These are phyloP conservation scores for Dascyllus trimaculatus DNA, from an alignment of 2,113 vertebrate species.

Conservation along the genomic window DNA sequence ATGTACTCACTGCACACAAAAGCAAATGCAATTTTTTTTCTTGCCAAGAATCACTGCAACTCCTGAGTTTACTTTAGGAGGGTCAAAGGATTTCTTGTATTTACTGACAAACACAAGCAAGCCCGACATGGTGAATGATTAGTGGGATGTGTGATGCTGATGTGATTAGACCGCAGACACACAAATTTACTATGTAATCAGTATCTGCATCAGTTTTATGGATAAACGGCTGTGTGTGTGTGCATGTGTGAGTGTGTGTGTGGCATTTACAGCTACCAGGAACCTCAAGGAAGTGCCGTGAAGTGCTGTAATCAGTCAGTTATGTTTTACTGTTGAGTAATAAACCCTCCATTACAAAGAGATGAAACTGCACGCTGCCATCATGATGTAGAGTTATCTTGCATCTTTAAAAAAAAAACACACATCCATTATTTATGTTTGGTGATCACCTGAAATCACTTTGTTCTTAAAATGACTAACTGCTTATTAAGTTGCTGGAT, in stretches of 20 bases:
- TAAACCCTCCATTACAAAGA: too few species aligned
- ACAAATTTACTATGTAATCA: too few species aligned
- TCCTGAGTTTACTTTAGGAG: background rate
- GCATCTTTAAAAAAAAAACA: too few species aligned
- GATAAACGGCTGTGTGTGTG: background rate
- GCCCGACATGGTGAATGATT: background rate
- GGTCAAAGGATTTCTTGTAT: background rate
- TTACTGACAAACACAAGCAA: constrained; percentile 41
- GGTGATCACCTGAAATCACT: too few species aligned
- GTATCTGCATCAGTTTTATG: background rate
- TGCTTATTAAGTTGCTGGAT: too few species aligned
- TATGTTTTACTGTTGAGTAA: too few species aligned
- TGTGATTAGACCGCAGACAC: background rate
- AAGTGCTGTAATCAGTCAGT: too few species aligned
- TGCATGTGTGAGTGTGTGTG: background rate
- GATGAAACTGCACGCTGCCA: too few species aligned
- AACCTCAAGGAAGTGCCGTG: background rate
- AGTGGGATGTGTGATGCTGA: background rate
- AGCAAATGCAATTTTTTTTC: background rate
- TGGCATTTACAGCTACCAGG: background rate
- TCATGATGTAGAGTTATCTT: too few species aligned
- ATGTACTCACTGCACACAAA: too few species aligned
- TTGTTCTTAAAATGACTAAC: too few species aligned
- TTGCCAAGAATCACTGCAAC: background rate
- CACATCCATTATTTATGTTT: too few species aligned